These are phyloP conservation scores for Orthosia incerta DNA, from an alignment of 2,888 invertebrate genomes.

Conservation along the genomic window DNA sequence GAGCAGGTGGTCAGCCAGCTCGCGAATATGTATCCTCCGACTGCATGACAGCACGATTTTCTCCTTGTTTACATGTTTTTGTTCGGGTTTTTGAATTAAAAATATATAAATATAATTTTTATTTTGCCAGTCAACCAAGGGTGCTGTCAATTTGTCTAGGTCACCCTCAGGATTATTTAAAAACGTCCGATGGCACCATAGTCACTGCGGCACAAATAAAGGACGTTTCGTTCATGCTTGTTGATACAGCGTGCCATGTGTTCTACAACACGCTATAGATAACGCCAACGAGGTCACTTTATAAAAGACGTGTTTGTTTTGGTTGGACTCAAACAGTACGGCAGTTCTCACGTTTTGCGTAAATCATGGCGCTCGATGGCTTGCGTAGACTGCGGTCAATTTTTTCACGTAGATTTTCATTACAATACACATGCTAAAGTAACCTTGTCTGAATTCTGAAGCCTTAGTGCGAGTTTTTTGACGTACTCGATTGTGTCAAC, in stretches of 20 bases:
- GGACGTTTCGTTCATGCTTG: slow-evolving; percentile 36
- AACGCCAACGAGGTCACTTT: slow-evolving; percentile 74
- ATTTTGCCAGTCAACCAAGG: neutral
- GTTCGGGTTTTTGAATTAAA: too few species aligned
- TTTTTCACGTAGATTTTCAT: slow-evolving; percentile 5
- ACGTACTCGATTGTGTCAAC: too few species aligned
- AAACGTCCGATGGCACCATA: neutral
- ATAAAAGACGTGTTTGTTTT: slow-evolving; percentile 74
- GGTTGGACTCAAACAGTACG: slow-evolving; percentile 63
- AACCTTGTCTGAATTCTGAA: neutral
- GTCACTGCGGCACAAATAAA: slow-evolving; percentile 27
- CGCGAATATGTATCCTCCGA: too few species aligned
- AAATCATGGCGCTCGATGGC: slow-evolving; percentile 20
- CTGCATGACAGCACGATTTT: too few species aligned
- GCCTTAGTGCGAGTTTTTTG: too few species aligned
- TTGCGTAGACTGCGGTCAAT: slow-evolving; percentile 12
- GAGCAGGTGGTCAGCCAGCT: too few species aligned
- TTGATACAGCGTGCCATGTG: slow-evolving; percentile 63
- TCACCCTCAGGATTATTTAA: neutral
- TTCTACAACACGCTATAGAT: slow-evolving; percentile 66
- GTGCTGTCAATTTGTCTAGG: neutral
- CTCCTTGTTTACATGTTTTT: too few species aligned
- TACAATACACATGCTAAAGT: neutral
- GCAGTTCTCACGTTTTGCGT: slow-evolving; percentile 74
- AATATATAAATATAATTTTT: too few species aligned